Base-by-base conservation (phyloP, 2,797 vertebrate species). In the Steatocranus sp. region DNA sequence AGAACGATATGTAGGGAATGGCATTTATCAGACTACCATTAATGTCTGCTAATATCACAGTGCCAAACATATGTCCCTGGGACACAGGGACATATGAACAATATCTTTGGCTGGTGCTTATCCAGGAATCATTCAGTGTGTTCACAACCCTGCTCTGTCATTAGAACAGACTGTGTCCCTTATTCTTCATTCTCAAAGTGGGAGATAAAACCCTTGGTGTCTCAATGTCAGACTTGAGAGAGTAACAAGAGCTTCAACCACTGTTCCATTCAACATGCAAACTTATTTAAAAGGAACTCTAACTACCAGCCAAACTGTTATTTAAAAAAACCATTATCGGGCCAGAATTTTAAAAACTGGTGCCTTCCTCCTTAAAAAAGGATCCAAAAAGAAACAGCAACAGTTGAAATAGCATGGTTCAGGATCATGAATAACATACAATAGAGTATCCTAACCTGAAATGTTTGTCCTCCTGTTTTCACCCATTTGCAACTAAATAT, bases 401-500 rank as follows among this genome's bases (percentile, higher is more conserved):
- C 23, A 68, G 63, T 43, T 17, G 63, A 43, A 68, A 46, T 25
- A 25, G 38, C 38, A 46, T 25, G 38, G 17, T 48, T 73, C 15
- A 5, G 15, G 66, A 48, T 73, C 30, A 48, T 48, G 25, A 48
- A 48, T 48, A 48, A 73, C 8, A 27, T 27, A 70, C 15, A 70
- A 7, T 18, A 2, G 23, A 27, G 1, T 7, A 27, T 61, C 30
- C 5, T 11, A 68, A 68, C 17, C 66, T 79, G n/a, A 87, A 79
- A 83, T 41, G 56, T 76, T 88, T 68, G 36, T 61, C 58, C 38
- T 46, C 50, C 27, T n/a, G 23, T 50, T 82, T 81, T 10, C 53
- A 77, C 73, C 81, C 41, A 66, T 85, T 68, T 46, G 32, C 32
- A 61, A 61, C 51, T 49, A 88, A 86, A 85, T 76, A 86, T 63